A percentile compares a stretch with the other conserved stretches of the same genome.
phyloP scores from a whole-genome alignment of 2,888 invertebrate species.

The Macrosiphum euphorbiae region DNA sequence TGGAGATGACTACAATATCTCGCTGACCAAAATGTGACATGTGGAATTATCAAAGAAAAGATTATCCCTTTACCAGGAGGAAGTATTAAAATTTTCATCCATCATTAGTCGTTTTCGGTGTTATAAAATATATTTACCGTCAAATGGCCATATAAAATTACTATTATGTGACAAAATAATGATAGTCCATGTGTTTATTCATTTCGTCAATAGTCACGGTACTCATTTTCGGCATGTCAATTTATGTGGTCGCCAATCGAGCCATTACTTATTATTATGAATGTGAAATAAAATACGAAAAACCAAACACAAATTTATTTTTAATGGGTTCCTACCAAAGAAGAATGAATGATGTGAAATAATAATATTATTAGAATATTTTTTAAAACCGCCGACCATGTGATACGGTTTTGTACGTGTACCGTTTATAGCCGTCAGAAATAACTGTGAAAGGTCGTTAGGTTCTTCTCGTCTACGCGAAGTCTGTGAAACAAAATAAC shows the following conservation, averaged over 20 bases:
- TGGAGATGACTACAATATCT: not conserved
- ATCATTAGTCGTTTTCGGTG: too few relatives aligned
- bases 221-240: too few relatives aligned
- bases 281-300: not conserved
- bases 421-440: not conserved
- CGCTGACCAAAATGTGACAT: not conserved
- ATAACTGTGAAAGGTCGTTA: not conserved
- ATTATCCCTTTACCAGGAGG: not conserved
- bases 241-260: not conserved
- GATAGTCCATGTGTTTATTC: not conserved
- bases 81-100: not conserved
- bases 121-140: not conserved
- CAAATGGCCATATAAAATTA: not conserved
- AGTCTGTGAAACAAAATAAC: not conserved
- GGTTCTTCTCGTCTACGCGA: not conserved
- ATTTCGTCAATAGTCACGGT: too few relatives aligned
- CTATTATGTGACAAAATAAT: not conserved
- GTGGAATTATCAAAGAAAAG: not conserved
- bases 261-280: not conserved
- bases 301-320: not conserved
- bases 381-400: accelerated
- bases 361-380: not conserved
- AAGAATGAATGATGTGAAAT: not conserved
- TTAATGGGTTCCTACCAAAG: not conserved
- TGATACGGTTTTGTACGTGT: not conserved